Conservation (phyloP, 2,797 vertebrate genomes). For the Podargus strigoides region DNA sequence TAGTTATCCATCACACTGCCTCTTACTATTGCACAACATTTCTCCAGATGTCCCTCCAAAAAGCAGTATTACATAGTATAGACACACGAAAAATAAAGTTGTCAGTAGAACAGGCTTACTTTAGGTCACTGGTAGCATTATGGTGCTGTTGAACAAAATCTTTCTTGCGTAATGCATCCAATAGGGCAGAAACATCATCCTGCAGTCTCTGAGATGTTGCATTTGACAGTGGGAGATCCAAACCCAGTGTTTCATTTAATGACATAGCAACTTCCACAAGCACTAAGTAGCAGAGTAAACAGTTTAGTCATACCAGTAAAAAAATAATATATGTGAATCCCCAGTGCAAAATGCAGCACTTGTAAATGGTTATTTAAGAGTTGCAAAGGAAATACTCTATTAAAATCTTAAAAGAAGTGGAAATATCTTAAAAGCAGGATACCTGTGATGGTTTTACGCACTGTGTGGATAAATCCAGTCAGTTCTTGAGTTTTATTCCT, state of each 20-base stretch:
- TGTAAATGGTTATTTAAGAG: neutral
- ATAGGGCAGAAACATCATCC: conserved; percentile 64
- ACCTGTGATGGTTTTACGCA: conserved; percentile 80
- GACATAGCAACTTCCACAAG: conserved; percentile 72
- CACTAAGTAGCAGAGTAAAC: conserved; percentile 66
- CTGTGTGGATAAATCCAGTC: conserved; percentile 64
- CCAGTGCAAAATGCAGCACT: neutral
- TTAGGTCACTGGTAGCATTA: conserved; percentile 67
- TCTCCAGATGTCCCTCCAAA: neutral
- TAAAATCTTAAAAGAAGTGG: neutral
- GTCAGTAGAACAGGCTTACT: conserved; percentile 67
- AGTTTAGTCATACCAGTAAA: neutral
- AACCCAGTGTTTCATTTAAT: conserved; percentile 76
- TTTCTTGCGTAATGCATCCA: conserved; percentile 72
- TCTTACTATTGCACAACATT: neutral
- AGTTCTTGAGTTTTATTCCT: conserved; percentile 72
- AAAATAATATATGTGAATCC: neutral
- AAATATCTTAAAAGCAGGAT: neutral
- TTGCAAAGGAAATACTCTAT: neutral
- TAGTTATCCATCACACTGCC: neutral
- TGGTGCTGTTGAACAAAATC: conserved; percentile 46
- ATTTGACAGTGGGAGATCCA: conserved; percentile 67
- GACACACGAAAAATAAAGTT: neutral
- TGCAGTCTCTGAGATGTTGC: conserved; percentile 68
- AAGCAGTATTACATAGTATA: neutral